Evolutionary conservation across 2,113 vertebrate genomes (phyloP).

Genomic region (Etia nguti): DNA sequence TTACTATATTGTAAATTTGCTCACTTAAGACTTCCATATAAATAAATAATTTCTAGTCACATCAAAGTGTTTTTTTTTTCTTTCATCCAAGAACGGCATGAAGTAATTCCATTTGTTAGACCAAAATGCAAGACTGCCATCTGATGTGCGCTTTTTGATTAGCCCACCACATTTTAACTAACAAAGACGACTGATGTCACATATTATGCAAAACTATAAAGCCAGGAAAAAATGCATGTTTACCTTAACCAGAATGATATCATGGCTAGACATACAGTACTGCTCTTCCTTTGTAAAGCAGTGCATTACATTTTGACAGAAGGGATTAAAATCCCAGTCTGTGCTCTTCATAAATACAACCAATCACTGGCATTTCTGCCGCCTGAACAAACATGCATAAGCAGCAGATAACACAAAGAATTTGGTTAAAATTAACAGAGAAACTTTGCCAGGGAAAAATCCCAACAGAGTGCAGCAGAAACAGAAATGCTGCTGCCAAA

Average conservation of each 20-base stretch:
- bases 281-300: not conserved
- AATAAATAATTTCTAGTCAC: not conserved
- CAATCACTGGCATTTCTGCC: not conserved
- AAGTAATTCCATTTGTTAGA: not conserved
- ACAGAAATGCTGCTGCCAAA: conserved; percentile 43
- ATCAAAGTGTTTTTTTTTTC: not conserved
- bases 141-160: conserved; percentile 1
- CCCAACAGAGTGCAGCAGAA: conserved; percentile 29
- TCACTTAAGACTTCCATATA: not conserved
- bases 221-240: not conserved
- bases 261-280: not conserved
- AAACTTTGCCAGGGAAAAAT: conserved; percentile 26
- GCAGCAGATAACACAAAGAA: conserved; percentile 23
- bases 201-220: conserved; percentile 24
- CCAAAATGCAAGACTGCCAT: not conserved
- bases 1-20: not conserved
- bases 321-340: conserved; percentile 29
- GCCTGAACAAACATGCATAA: conserved; percentile 24
- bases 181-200: conserved; percentile 25
- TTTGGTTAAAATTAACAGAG: conserved; percentile 15
- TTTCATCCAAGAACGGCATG: not conserved
- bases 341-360: not conserved
- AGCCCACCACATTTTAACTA: conserved; percentile 13
- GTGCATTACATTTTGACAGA: conserved; percentile 12
- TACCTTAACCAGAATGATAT: conserved; percentile 1